A percentile compares a stretch with the other conserved stretches of the same genome.
Conservation (phyloP, 2,888 invertebrate species). For the Synanthedon myopaeformis region DNA sequence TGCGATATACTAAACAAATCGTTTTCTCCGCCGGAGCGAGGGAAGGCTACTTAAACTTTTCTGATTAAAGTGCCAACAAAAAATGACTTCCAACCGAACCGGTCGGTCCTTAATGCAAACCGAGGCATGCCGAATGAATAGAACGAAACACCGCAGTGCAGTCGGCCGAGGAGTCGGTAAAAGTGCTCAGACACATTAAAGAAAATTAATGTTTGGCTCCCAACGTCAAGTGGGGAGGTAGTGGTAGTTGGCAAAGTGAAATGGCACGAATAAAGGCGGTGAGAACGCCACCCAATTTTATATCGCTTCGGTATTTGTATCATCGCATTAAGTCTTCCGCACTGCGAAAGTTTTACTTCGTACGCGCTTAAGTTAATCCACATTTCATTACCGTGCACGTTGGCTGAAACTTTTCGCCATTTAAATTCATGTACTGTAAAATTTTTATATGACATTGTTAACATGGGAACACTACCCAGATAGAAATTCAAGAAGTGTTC, state of each 20-base stretch:
- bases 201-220: constrained; percentile 69
- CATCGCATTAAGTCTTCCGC: constrained; percentile 37
- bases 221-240: constrained; percentile 59
- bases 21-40: background rate
- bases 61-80: constrained; percentile 57
- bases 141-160: constrained; percentile 68
- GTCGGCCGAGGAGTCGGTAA: constrained; percentile 50
- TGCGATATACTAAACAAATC: too few species aligned
- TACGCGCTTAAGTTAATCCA: constrained; percentile 32
- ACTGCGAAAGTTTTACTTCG: constrained; percentile 30
- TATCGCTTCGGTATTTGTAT: constrained; percentile 46
- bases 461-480: background rate
- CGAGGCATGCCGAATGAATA: constrained; percentile 54
- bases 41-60: constrained; percentile 26
- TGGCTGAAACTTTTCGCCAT: constrained; percentile 15
- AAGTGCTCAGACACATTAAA: constrained; percentile 69
- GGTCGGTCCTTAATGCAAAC: constrained; percentile 60
- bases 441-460: constrained; percentile 15
- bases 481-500: background rate
- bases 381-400: constrained; percentile 38
- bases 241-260: constrained; percentile 62
- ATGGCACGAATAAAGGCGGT: constrained; percentile 53
- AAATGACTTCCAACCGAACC: constrained; percentile 39
- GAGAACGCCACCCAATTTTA: constrained; percentile 50
- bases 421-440: constrained; percentile 19